Base-by-base conservation (phyloP, 2,113 vertebrate species). In the Engystomops pustulosus region DNA sequence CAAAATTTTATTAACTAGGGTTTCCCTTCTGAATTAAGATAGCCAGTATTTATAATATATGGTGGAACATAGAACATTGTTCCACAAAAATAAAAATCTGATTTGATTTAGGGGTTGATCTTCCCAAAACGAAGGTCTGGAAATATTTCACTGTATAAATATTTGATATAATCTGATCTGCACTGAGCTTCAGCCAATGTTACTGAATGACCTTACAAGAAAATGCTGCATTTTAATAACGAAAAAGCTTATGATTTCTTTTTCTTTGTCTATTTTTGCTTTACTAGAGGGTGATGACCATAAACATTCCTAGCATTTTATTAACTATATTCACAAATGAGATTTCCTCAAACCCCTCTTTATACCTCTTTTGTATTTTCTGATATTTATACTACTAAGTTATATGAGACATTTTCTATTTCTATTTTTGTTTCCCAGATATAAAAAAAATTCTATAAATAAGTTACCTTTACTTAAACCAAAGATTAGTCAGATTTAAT, bases 401-500 rank as follows among this genome's bases (percentile, higher is more conserved):
- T 44, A 27, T 45, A 14, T 2, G 12, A 7, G 10, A 25, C 23
- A 27, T 74, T 74, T 75, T 51, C 25, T 30, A 32, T 55, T 10
- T 17, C 17, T 1, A 1, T n/a, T 32, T 76, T 53, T 49, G 41
- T 72, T 12, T 44, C 4, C 14, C 70, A 72, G 14, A 27, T 41
- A 41, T 5, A 41, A 6, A 18, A 49, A 65, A 65, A 9, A 14
- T 49, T 76, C 72, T 76, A 76, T 32, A 76, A 76, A 53, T 76
- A 53, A 53, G 36, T 55, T 27, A 76, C 49, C 30, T 76, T 55
- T 76, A 32, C 49, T 76, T 76, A 51, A 76, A 18, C 49, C 32
- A 76, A 76, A 76, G 30, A 76, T 76, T 36, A 76, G 72, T 76
- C 72, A 76, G 72, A 55, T 55, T 32, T 76, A 53, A 76, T 76